Evolutionary conservation across 2,888 invertebrate genomes (phyloP).

Genomic region (Biston stratarius): DNA sequence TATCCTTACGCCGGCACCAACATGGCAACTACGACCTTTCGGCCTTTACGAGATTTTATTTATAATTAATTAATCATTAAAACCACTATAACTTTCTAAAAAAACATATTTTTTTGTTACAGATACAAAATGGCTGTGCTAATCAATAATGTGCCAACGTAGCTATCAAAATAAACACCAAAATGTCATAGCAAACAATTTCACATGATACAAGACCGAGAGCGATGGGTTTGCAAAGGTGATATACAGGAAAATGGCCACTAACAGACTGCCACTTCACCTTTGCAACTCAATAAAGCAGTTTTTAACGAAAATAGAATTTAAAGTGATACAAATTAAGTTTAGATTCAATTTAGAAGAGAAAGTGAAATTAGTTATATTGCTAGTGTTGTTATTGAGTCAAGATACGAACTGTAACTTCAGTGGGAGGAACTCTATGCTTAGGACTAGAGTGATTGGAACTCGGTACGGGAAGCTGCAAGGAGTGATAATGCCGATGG

Average conservation of each 20-base stretch:
- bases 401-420: slow-evolving; percentile 74
- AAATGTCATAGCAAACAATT: slow-evolving; percentile 54
- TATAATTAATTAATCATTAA: too few species aligned
- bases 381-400: slow-evolving; percentile 69
- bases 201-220: slow-evolving; percentile 53
- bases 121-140: slow-evolving; percentile 57
- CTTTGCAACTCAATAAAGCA: slow-evolving; percentile 83
- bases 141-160: slow-evolving; percentile 47
- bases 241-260: slow-evolving; percentile 82
- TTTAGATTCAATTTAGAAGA: slow-evolving; percentile 56
- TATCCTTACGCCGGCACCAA: too few species aligned
- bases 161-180: slow-evolving; percentile 47
- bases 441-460: slow-evolving; percentile 92
- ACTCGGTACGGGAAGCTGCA: slow-evolving; percentile 95
- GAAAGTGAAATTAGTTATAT: slow-evolving; percentile 65
- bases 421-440: slow-evolving; percentile 88
- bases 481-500: slow-evolving; percentile 92
- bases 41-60: not conserved
- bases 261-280: slow-evolving; percentile 78
- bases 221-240: slow-evolving; percentile 80
- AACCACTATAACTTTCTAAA: too few species aligned
- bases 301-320: slow-evolving; percentile 59
- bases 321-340: slow-evolving; percentile 47
- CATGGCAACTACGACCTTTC: too few species aligned
- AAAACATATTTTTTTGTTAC: slow-evolving; percentile 58